These are phyloP conservation scores for Kryptolebias ocellatus DNA, from an alignment of 2,797 vertebrate species.

Conservation along the genomic window DNA sequence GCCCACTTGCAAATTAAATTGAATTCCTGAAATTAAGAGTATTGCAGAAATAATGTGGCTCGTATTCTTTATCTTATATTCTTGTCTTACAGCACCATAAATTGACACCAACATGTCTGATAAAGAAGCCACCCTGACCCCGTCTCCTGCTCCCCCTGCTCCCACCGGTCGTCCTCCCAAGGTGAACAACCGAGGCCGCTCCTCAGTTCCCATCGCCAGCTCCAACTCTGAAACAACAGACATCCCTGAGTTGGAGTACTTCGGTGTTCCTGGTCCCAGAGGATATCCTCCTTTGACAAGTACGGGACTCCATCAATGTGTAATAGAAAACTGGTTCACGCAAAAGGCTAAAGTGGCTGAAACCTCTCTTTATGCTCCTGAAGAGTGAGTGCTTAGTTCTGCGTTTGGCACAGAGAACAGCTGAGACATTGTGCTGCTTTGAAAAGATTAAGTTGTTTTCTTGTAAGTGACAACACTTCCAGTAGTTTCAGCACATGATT, in stretches of 20 bases:
- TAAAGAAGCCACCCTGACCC: slow-evolving; percentile 18
- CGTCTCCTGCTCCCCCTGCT: slow-evolving; percentile 31
- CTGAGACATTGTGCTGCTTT: slow-evolving; percentile 4
- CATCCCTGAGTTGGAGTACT: slow-evolving; percentile 85
- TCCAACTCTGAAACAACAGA: slow-evolving; percentile 85
- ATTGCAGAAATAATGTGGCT: neutral
- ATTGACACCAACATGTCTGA: slow-evolving; percentile 30
- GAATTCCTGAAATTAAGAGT: too few species aligned
- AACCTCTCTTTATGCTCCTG: neutral
- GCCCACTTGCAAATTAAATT: too few species aligned
- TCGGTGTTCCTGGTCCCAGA: slow-evolving; percentile 79
- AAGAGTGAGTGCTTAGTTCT: neutral
- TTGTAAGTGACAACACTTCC: slow-evolving; percentile 18
- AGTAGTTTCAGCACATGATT: slow-evolving; percentile 19
- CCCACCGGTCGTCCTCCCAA: slow-evolving; percentile 56
- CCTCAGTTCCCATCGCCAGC: slow-evolving; percentile 74
- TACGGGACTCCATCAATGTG: slow-evolving; percentile 55
- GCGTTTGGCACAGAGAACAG: neutral
- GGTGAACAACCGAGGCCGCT: slow-evolving; percentile 81
- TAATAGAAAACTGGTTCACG: too few species aligned
- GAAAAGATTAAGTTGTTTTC: slow-evolving; percentile 38
- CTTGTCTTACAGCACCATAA: slow-evolving; percentile 12
- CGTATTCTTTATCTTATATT: neutral
- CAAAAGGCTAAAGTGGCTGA: too few species aligned
- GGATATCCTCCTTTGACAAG: slow-evolving; percentile 83